These are phyloP conservation scores for Psittacula echo DNA, from an alignment of 2,797 vertebrate genomes.

Conservation along the genomic window DNA sequence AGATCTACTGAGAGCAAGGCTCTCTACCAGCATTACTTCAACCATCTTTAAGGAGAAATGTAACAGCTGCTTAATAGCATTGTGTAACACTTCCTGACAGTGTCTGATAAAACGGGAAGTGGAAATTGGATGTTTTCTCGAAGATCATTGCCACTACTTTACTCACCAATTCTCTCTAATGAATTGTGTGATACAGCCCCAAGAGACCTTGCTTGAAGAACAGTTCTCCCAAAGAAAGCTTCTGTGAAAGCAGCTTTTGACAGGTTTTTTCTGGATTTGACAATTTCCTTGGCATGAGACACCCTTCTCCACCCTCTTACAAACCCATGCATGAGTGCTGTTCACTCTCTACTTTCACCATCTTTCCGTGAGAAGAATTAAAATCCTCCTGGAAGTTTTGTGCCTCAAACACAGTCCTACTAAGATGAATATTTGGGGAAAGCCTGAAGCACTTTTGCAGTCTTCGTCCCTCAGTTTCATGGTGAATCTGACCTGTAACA, in stretches of 20 bases:
- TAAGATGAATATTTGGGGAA: neutral
- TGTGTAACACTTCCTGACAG: conserved; percentile 7
- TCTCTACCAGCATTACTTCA: neutral
- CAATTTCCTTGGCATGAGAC: neutral
- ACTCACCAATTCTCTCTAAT: neutral
- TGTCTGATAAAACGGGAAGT: conserved; percentile 30
- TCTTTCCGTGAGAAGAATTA: neutral
- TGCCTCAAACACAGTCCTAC: neutral
- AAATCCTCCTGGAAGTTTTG: neutral
- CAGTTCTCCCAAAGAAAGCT: neutral
- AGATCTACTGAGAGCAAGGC: neutral
- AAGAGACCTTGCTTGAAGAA: neutral
- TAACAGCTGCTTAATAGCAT: conserved; percentile 11
- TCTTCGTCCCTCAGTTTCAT: neutral
- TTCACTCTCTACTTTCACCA: neutral
- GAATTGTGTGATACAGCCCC: neutral
- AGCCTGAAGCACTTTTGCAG: neutral
- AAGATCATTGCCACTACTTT: conserved; percentile 13
- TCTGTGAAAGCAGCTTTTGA: neutral
- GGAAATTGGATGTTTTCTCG: conserved; percentile 21
- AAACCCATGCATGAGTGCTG: neutral
- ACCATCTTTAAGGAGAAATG: neutral
- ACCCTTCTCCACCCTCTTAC: neutral
- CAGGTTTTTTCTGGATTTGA: neutral
- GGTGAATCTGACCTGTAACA: neutral